These are phyloP conservation scores for Clarias batrachus DNA, from an alignment of 2,113 vertebrate genomes.

Conservation along the genomic window DNA sequence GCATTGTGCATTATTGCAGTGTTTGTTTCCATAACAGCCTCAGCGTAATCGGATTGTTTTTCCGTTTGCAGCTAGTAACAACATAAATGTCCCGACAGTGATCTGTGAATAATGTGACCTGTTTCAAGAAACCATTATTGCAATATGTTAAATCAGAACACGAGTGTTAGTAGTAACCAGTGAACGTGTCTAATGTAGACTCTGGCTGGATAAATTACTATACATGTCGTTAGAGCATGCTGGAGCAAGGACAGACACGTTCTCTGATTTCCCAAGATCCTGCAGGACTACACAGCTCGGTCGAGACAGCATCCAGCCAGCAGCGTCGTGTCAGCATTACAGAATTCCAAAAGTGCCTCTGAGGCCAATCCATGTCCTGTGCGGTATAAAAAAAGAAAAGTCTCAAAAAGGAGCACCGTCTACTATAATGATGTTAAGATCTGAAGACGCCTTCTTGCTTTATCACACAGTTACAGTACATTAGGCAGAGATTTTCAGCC, in stretches of 20 bases:
- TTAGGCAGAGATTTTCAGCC: not conserved
- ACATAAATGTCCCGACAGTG: not conserved
- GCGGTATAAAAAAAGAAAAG: not conserved
- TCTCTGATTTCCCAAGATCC: slow-evolving; percentile 19
- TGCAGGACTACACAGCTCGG: not conserved
- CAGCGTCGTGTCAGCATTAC: not conserved
- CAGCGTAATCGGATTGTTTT: not conserved
- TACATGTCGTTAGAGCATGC: not conserved
- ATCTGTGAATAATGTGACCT: not conserved
- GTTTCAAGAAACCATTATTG: not conserved
- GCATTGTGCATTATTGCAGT: not conserved
- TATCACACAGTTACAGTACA: not conserved
- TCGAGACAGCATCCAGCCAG: not conserved
- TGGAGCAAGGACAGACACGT: slow-evolving; percentile 25
- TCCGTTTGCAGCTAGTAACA: not conserved
- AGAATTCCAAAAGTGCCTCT: not conserved
- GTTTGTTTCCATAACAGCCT: not conserved
- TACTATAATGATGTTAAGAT: not conserved
- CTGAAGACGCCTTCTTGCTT: not conserved
- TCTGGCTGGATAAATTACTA: not conserved
- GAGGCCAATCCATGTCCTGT: not conserved
- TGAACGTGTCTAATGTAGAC: not conserved
- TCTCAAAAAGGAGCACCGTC: too few species aligned
- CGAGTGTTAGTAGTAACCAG: too few species aligned
- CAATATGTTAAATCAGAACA: slow-evolving; percentile 9